Conservation (phyloP, 1,140 invertebrate genomes). For the Camponotus floridanus region DNA sequence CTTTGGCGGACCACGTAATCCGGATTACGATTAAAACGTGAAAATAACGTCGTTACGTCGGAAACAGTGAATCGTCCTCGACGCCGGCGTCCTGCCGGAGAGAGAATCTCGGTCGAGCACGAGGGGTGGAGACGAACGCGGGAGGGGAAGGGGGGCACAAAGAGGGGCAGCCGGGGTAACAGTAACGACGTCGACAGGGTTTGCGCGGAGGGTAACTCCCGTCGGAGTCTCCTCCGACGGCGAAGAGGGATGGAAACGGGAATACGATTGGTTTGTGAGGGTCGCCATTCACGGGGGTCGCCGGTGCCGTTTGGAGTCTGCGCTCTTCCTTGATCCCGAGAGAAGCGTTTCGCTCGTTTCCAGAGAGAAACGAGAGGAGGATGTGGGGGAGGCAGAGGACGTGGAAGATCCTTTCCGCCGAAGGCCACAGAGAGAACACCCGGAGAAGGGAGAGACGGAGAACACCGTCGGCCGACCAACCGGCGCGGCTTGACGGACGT, state of each 20-base stretch:
- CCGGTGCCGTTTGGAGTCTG: conserved; percentile 82
- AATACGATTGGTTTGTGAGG: conserved; percentile 86
- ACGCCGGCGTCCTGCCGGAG: conserved; percentile 46
- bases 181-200: conserved; percentile 78
- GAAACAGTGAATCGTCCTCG: conserved; percentile 61
- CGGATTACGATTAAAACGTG: conserved; percentile 67
- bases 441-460: conserved; percentile 52
- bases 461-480: conserved; percentile 80
- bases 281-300: conserved; percentile 85
- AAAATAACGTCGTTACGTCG: conserved; percentile 70
- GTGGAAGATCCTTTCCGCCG: conserved; percentile 71
- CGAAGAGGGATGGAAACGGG: conserved; percentile 86
- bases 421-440: conserved; percentile 56
- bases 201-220: conserved; percentile 78
- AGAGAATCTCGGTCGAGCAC: conserved; percentile 47
- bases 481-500: conserved; percentile 84
- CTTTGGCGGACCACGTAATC: conserved; percentile 39
- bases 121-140: conserved; percentile 60
- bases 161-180: conserved; percentile 67
- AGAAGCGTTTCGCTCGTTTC: conserved; percentile 75
- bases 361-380: conserved; percentile 67
- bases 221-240: conserved; percentile 76
- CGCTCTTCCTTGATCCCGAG: conserved; percentile 85
- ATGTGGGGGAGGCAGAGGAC: conserved; percentile 46
- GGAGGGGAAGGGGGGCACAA: conserved; percentile 31